Evolutionary conservation across 2,888 invertebrate genomes (phyloP).

Genomic region (Caenorhabditis afra): DNA sequence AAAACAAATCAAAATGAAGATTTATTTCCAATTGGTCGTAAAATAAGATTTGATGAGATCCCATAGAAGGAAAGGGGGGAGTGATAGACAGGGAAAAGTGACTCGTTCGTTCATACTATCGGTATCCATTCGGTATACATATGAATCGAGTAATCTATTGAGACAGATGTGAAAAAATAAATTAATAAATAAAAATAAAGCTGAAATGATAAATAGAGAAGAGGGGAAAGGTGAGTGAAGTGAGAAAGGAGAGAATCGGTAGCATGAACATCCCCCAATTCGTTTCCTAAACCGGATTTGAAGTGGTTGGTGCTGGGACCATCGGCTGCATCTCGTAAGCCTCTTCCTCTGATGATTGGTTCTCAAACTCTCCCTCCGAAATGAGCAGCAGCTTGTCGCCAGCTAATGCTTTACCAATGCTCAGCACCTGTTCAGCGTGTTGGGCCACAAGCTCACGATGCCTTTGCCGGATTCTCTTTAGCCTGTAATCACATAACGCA

Average conservation of each 20-base stretch:
- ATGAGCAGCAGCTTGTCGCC: slow-evolving; percentile 66
- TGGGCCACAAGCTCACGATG: slow-evolving; percentile 69
- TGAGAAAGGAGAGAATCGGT: neutral
- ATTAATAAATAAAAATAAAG: neutral
- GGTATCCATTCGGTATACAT: neutral
- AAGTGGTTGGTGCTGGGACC: slow-evolving; percentile 27
- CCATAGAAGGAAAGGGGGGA: slow-evolving; percentile 12
- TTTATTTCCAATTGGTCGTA: slow-evolving; percentile 12
- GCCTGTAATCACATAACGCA: slow-evolving; percentile 14
- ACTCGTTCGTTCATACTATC: neutral
- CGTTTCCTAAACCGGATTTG: slow-evolving; percentile 56
- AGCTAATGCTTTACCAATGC: slow-evolving; percentile 74
- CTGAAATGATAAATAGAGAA: neutral
- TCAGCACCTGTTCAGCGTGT: slow-evolving; percentile 73
- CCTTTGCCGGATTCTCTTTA: slow-evolving; percentile 59
- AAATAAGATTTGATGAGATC: slow-evolving; percentile 19
- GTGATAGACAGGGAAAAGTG: slow-evolving; percentile 1
- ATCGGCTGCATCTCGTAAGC: slow-evolving; percentile 52
- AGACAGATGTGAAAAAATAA: slow-evolving; percentile 1
- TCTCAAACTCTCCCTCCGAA: slow-evolving; percentile 44
- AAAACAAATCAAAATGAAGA: slow-evolving; percentile 21
- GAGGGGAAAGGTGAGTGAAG: too few relatives aligned
- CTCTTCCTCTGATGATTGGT: slow-evolving; percentile 48
- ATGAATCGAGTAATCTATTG: slow-evolving; percentile 12
- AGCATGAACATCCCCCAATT: neutral